Conservation (phyloP, 1,140 invertebrate genomes). For the Helicorthomorpha holstii region DNA sequence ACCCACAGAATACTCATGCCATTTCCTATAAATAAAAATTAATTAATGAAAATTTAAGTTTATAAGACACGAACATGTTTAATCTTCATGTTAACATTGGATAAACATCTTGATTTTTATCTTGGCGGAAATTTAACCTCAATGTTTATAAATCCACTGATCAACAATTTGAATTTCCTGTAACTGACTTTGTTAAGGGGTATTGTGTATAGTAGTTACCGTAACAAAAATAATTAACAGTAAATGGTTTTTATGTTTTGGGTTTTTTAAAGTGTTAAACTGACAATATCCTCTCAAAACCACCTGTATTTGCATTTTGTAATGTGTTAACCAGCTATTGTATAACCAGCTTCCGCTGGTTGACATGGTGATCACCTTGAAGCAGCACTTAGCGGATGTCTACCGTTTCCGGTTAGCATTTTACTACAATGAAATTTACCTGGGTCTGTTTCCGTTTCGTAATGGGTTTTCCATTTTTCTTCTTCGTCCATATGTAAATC, state of each 20-base stretch:
- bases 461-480: conserved; percentile 43
- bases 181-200: neutral
- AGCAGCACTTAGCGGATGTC: neutral
- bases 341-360: neutral
- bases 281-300: no score
- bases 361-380: neutral
- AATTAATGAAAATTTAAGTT: neutral
- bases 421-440: neutral
- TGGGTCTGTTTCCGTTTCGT: conserved; percentile 15
- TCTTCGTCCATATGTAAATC: conserved; percentile 87
- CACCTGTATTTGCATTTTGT: neutral
- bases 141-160: no score
- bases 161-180: neutral
- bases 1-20: conserved; percentile 49
- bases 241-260: no score
- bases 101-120: neutral
- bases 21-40: neutral
- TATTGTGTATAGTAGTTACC: neutral
- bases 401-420: neutral
- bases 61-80: no score
- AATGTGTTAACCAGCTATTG: neutral
- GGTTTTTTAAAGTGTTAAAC: no score
- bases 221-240: no score
- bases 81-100: no score
- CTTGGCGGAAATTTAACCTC: no score